Percentiles rank a stretch among this genome's conserved stretches.
Conservation (phyloP, 2,888 invertebrate genomes). For the Lagria hirta region DNA sequence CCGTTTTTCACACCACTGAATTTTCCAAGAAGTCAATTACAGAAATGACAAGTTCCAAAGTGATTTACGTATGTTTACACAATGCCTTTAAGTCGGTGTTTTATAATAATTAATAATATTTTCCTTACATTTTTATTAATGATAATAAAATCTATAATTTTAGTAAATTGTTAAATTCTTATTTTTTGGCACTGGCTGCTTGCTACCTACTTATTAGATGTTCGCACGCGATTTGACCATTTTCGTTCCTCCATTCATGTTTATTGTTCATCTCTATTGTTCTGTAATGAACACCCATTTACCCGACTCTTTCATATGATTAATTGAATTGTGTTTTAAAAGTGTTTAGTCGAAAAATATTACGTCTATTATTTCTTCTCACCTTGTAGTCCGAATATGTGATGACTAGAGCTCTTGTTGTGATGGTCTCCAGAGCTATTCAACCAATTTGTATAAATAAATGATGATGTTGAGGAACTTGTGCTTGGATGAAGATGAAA, state of each 20-base stretch:
- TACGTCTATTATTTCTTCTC: too few relatives aligned
- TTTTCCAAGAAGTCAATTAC: constrained; percentile 43
- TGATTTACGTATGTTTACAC: constrained; percentile 27
- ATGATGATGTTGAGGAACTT: constrained; percentile 43
- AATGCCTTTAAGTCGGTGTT: too few relatives aligned
- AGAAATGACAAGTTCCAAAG: constrained; percentile 19
- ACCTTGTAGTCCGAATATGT: constrained; percentile 66
- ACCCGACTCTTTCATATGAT: constrained; percentile 42
- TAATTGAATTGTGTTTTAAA: constrained; percentile 38
- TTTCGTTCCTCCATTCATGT: constrained; percentile 34
- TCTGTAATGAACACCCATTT: constrained; percentile 38
- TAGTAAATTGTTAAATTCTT: constrained; percentile 24
- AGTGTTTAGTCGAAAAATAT: constrained; percentile 18
- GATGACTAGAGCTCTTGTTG: constrained; percentile 49
- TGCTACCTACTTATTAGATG: constrained; percentile 28
- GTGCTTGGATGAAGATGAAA: constrained; percentile 44
- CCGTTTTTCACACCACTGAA: constrained; percentile 45
- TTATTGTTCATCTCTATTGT: constrained; percentile 34
- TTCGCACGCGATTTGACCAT: constrained; percentile 38
- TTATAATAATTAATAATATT: too few relatives aligned
- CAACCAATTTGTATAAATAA: constrained; percentile 51
- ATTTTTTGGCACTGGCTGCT: constrained; percentile 22
- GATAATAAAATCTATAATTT: too few relatives aligned
- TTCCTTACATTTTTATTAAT: too few relatives aligned
- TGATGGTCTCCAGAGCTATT: constrained; percentile 37